phyloP scores from a whole-genome alignment of 2,888 invertebrate species.

The Scaptomyza parva region DNA sequence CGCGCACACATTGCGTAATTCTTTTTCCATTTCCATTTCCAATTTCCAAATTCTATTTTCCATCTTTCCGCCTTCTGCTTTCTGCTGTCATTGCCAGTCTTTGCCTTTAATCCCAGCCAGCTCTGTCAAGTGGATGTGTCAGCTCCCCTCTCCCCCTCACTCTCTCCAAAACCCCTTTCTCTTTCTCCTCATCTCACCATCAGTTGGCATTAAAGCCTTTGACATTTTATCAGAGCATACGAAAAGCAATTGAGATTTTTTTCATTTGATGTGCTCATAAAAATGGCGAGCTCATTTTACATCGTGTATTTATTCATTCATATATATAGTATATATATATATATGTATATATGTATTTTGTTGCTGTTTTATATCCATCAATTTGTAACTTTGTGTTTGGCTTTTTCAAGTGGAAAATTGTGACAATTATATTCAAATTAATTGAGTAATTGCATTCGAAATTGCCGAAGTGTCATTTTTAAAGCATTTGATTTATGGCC shows the following conservation, averaged over 20 bases:
- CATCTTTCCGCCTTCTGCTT: constrained; percentile 41
- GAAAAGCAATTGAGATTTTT: constrained; percentile 62
- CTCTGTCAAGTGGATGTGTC: constrained; percentile 67
- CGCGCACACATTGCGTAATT: constrained; percentile 47
- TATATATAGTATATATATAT: background rate
- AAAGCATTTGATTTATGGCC: constrained; percentile 72
- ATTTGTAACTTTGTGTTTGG: constrained; percentile 50
- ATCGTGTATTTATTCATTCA: constrained; percentile 17
- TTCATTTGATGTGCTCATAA: constrained; percentile 76
- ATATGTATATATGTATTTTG: constrained; percentile 11
- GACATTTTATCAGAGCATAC: constrained; percentile 73
- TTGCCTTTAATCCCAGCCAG: constrained; percentile 49
- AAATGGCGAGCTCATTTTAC: constrained; percentile 72
- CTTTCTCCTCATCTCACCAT: background rate
- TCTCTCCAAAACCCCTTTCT: no score
- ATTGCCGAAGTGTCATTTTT: constrained; percentile 44
- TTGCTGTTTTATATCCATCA: constrained; percentile 67
- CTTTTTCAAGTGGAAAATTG: constrained; percentile 80
- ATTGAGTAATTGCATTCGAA: constrained; percentile 75
- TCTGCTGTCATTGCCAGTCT: constrained; percentile 61
- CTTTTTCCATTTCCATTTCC: constrained; percentile 1
- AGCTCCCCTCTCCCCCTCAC: no score
- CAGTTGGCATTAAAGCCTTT: constrained; percentile 70
- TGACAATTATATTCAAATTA: constrained; percentile 83
- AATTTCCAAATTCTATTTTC: constrained; percentile 11